Base-by-base conservation (phyloP, 2,888 invertebrate species). In the Patella ulyssiponensis region DNA sequence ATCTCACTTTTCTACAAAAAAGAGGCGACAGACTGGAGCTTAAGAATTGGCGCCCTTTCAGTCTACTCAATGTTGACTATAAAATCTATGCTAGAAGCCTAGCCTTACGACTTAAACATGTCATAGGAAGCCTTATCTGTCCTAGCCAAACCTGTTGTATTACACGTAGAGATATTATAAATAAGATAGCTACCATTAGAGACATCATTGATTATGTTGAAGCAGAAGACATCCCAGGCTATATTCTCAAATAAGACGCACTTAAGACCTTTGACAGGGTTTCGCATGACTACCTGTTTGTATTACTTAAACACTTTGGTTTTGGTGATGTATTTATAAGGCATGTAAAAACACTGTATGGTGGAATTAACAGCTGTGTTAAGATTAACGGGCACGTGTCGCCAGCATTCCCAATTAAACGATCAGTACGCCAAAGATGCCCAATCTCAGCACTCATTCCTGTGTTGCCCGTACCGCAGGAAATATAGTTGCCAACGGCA, bases 201-300 rank as follows among this genome's bases (percentile, higher is more conserved):
- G 78, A 82, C 77, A 77, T 82, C 51, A 23, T 77, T n/a, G 80
- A 83, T 77, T 84, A 82, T 82, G 72, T 76, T 20, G 76, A 83
- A 15, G 80, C 81, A 64, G 80, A 85, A 71, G 27, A 83, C 11
- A 33, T 80, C 20, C 20, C 73, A 52, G 76, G 80, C 52, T 76
- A 76, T 74, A 81, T 85, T 73, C 80, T 84, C 53, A 71, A 64
- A 75, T 53, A 83, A 56, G 85, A 86, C 69, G 85, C 84, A 76
- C 82, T 83, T 72, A 86, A 85, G 58, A 83, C 83, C 1, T 85
- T 85, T 53, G 83, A 85, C 73, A 73, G 83, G 56, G 84, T 84
- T 12, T 79, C 76, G 33, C 81, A 82, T 70, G 75, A 79, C 14
- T 84, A 78, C 76, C 20, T 85, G 52, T 81, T 79, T 77, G 72